Percentiles rank a stretch among this genome's conserved stretches.
These are phyloP conservation scores for Lota lota DNA, from an alignment of 2,113 vertebrate genomes.

Conservation along the genomic window DNA sequence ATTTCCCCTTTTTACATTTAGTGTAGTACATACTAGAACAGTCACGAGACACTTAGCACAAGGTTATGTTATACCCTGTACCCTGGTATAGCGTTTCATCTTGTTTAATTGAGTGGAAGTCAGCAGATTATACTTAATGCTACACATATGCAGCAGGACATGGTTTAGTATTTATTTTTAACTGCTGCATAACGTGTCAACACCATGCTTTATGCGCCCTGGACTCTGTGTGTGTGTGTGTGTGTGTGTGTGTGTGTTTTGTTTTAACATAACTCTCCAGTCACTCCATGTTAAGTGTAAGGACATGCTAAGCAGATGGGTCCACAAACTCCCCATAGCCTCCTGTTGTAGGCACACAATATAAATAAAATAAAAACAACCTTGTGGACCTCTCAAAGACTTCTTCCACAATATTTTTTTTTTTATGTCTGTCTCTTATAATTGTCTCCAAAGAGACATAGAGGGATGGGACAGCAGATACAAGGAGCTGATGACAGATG, in stretches of 20 bases:
- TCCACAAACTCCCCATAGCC: conserved; percentile 31
- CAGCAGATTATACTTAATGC: conserved; percentile 9
- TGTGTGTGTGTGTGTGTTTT: too few species aligned
- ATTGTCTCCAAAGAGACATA: conserved; percentile 9
- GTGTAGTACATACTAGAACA: too few species aligned
- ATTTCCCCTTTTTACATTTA: too few species aligned
- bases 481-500: conserved; percentile 30
- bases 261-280: not conserved
- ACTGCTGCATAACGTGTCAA: conserved; percentile 20
- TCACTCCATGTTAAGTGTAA: conserved; percentile 24
- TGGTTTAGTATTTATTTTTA: not conserved
- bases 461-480: conserved; percentile 4
- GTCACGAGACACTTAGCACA: too few species aligned
- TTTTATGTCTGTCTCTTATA: conserved; percentile 16
- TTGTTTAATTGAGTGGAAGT: conserved; percentile 3
- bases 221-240: not conserved
- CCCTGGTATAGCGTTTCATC: too few species aligned
- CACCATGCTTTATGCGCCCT: conserved; percentile 32
- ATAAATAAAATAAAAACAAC: conserved; percentile 9
- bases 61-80: too few species aligned
- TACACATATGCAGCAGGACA: too few species aligned
- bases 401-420: not conserved
- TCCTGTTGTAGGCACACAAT: conserved; percentile 23
- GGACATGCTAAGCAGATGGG: conserved; percentile 37
- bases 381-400: conserved; percentile 5